phyloP scores from a whole-genome alignment of 1,140 invertebrate genomes.

The Phortica variegata region DNA sequence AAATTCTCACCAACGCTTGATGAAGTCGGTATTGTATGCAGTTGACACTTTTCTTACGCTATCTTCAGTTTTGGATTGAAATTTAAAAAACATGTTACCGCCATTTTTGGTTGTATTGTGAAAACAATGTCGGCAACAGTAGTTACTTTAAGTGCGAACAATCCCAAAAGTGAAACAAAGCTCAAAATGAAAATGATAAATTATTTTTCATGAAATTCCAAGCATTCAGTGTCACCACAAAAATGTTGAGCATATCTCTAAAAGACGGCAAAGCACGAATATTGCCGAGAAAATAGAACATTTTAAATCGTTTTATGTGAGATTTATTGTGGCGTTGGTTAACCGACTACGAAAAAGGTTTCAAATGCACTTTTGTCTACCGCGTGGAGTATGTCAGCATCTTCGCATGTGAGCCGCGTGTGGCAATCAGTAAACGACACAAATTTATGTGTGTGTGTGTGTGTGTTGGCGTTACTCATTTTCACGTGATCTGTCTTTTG shows the following conservation, averaged over 20 bases:
- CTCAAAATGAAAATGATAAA: conserved; percentile 46
- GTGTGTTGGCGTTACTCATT: conserved; percentile 45
- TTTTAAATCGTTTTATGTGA: conserved; percentile 48
- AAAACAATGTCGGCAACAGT: conserved; percentile 9
- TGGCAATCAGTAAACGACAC: neutral
- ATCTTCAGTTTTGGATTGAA: too few relatives aligned
- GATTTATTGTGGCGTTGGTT: conserved; percentile 50
- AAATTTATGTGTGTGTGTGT: conserved; percentile 39
- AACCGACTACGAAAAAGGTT: too few relatives aligned
- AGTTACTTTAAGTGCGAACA: neutral
- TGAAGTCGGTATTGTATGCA: too few relatives aligned
- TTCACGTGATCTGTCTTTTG: neutral
- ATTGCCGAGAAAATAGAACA: conserved; percentile 26
- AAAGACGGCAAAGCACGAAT: neutral
- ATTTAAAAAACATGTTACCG: too few relatives aligned
- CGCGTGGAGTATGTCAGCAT: too few relatives aligned
- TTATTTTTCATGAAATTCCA: conserved; percentile 28
- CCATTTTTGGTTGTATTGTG: neutral
- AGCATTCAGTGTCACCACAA: conserved; percentile 28
- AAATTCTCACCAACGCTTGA: too few relatives aligned
- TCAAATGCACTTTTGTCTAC: too few relatives aligned
- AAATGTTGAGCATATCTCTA: conserved; percentile 35
- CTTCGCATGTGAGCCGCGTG: too few relatives aligned
- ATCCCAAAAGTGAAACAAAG: conserved; percentile 19
- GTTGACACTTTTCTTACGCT: too few relatives aligned